These are phyloP conservation scores for Microtus ochrogaster DNA, from an alignment of 2,113 vertebrate species.

Conservation along the genomic window DNA sequence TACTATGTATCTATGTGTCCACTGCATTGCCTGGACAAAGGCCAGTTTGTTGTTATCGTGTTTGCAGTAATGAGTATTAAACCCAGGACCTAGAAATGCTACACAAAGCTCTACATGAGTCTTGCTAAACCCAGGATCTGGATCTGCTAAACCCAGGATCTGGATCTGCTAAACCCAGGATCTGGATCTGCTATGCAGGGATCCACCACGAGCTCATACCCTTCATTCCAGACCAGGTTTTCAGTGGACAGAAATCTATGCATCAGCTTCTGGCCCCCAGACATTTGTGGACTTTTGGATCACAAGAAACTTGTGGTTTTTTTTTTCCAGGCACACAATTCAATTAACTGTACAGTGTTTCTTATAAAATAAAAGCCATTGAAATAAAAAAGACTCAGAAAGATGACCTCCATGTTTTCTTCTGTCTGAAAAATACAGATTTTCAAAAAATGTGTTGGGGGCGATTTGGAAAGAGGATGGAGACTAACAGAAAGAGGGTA, in stretches of 20 bases:
- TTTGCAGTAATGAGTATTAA: background rate
- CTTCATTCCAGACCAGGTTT: background rate
- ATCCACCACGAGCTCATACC: background rate
- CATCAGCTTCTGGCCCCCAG: background rate
- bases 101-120: background rate
- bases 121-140: background rate
- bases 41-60: background rate
- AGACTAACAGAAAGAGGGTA: background rate
- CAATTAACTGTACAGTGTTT: background rate
- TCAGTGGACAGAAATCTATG: background rate
- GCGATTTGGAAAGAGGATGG: background rate
- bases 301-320: background rate
- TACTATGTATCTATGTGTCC: background rate
- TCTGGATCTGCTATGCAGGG: background rate
- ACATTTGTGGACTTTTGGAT: background rate
- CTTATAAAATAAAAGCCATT: background rate
- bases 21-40: background rate
- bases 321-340: background rate
- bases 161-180: background rate
- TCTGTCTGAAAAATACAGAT: background rate
- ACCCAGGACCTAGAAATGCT: background rate
- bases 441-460: background rate
- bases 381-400: background rate
- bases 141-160: too few species aligned
- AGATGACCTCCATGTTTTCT: background rate